These are phyloP conservation scores for Venustaconcha ellipsiformis DNA, from an alignment of 1,140 invertebrate genomes.

Conservation along the genomic window DNA sequence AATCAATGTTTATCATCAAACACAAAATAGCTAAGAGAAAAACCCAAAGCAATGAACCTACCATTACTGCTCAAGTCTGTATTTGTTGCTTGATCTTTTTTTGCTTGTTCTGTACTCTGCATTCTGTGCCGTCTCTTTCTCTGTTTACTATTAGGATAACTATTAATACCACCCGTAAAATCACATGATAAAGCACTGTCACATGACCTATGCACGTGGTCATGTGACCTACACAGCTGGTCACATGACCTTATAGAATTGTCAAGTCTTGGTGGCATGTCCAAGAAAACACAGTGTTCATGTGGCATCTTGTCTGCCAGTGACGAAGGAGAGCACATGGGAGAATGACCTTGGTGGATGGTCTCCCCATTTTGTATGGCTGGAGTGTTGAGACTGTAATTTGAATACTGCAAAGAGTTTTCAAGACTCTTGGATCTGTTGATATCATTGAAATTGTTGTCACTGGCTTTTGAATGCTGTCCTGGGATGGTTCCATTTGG, in stretches of 20 bases:
- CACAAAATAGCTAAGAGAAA: too few species aligned
- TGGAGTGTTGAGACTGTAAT: conserved; percentile 5
- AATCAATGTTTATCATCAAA: too few species aligned
- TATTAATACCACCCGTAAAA: conserved; percentile 40
- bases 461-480: conserved; percentile 40
- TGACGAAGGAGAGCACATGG: conserved; percentile 35
- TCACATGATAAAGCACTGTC: conserved; percentile 41
- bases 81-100: conserved; percentile 63
- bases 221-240: conserved; percentile 23
- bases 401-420: conserved; percentile 36
- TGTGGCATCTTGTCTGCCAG: conserved; percentile 39
- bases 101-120: conserved; percentile 44
- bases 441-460: conserved; percentile 57
- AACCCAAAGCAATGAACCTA: conserved; percentile 22
- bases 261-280: conserved; percentile 38
- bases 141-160: conserved; percentile 35
- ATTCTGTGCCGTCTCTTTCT: conserved; percentile 52
- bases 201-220: conserved; percentile 29
- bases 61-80: conserved; percentile 67
- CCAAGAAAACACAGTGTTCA: conserved; percentile 35
- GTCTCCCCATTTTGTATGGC: conserved; percentile 21
- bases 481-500: conserved; percentile 49
- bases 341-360: conserved; percentile 40
- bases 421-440: conserved; percentile 42
- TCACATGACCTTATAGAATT: conserved; percentile 47